Conservation (phyloP, 2,113 vertebrate species). For the human region DNA sequence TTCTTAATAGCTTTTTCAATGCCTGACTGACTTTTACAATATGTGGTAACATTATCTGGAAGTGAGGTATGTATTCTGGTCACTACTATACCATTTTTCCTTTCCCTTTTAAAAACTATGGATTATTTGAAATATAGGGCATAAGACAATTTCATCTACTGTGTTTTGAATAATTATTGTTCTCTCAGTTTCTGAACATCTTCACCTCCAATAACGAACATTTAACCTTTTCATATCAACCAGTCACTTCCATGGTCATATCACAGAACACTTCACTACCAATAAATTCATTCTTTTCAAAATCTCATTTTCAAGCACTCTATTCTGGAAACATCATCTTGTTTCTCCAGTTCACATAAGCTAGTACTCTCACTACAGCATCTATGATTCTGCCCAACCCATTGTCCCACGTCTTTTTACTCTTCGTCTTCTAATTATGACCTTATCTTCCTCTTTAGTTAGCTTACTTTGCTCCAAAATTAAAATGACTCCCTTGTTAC, state of each 20-base stretch:
- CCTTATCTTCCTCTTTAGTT: neutral
- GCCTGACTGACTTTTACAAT: neutral
- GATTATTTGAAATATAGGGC: neutral
- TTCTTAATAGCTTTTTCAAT: neutral
- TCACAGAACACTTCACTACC: neutral
- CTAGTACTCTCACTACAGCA: neutral
- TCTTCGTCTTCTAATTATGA: neutral
- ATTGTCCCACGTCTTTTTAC: neutral
- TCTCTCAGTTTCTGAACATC: neutral
- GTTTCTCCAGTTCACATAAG: neutral
- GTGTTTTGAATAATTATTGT: neutral
- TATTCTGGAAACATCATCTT: neutral
- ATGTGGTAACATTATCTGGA: neutral
- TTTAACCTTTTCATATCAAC: neutral
- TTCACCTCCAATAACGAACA: neutral
- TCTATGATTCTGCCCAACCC: neutral
- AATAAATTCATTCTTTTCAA: neutral
- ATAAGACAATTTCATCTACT: neutral
- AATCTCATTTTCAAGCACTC: neutral
- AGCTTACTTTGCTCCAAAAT: neutral
- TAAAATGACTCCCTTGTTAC: neutral
- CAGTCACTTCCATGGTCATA: neutral
- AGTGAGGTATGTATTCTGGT: neutral
- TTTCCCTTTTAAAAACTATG: neutral
- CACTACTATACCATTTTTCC: neutral